phyloP scores from a whole-genome alignment of 2,113 vertebrate genomes.

The Bubalus kerabau region DNA sequence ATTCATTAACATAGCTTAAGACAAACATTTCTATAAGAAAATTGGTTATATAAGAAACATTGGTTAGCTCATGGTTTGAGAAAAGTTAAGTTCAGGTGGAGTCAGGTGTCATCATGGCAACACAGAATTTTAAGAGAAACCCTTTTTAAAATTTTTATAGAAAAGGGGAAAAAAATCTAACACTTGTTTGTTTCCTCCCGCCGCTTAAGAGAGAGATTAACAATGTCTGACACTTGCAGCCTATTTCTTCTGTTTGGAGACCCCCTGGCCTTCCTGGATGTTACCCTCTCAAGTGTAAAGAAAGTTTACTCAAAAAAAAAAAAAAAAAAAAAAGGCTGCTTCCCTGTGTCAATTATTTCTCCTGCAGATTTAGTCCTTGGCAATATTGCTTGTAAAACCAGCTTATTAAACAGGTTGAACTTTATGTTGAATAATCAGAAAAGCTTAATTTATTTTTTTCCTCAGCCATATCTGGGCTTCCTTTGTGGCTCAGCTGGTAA shows the following conservation, averaged over 20 bases:
- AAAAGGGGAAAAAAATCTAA: neutral
- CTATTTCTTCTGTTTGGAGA: neutral
- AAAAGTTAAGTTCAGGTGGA: neutral
- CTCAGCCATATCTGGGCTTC: neutral
- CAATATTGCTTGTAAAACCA: neutral
- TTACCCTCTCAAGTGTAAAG: neutral
- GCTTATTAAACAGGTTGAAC: neutral
- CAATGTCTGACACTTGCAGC: neutral
- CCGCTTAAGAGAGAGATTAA: neutral
- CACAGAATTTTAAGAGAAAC: neutral
- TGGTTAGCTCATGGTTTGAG: neutral
- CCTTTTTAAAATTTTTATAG: neutral
- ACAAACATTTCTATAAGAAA: neutral
- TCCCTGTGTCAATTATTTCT: neutral
- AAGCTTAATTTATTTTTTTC: neutral
- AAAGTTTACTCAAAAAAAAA: neutral
- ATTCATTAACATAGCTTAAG: neutral
- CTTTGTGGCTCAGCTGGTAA: neutral
- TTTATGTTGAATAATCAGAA: neutral
- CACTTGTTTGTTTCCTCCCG: neutral
- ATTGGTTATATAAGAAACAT: too few relatives aligned
- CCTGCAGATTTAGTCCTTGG: neutral
- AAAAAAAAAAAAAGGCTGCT: neutral
- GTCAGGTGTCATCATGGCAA: neutral
- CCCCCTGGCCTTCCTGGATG: neutral